Evolutionary conservation across 2,888 invertebrate genomes (phyloP).

Genomic region (Cerastoderma edule): DNA sequence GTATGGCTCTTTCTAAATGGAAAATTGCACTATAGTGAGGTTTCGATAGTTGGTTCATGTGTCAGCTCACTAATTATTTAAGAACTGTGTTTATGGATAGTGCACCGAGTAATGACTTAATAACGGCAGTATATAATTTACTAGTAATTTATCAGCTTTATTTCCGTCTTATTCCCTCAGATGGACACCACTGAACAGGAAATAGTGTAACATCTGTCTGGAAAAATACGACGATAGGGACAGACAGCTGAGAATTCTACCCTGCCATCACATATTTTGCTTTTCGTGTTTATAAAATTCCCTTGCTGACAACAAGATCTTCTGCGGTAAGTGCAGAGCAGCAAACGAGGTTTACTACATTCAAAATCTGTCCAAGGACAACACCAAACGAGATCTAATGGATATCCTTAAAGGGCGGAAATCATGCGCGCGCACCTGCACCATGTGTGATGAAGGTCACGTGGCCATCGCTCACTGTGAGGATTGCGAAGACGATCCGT

Average conservation of each 20-base stretch:
- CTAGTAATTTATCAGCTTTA: no score
- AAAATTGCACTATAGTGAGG: no score
- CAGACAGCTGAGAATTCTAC: conserved; percentile 2
- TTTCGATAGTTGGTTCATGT: no score
- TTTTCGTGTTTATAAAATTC: conserved; percentile 17
- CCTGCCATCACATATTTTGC: conserved; percentile 25
- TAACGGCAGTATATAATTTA: no score
- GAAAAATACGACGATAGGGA: conserved; percentile 17
- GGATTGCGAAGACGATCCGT: conserved; percentile 24
- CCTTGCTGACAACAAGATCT: background rate
- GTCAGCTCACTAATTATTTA: no score
- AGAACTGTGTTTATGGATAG: no score
- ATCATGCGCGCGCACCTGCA: background rate
- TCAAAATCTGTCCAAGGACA: conserved; percentile 15
- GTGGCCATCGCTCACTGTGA: conserved; percentile 21
- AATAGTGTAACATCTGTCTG: conserved; percentile 24
- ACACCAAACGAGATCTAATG: conserved; percentile 17
- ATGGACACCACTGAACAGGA: no score
- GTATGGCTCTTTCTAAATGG: no score
- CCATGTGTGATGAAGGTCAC: conserved; percentile 16
- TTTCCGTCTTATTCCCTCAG: no score
- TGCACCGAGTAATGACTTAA: no score
- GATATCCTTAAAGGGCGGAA: conserved; percentile 16
- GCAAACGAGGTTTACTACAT: conserved; percentile 1
- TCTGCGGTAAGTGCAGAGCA: conserved; percentile 11